Conservation (phyloP, 2,113 vertebrate genomes). For the Scomber japonicus region DNA sequence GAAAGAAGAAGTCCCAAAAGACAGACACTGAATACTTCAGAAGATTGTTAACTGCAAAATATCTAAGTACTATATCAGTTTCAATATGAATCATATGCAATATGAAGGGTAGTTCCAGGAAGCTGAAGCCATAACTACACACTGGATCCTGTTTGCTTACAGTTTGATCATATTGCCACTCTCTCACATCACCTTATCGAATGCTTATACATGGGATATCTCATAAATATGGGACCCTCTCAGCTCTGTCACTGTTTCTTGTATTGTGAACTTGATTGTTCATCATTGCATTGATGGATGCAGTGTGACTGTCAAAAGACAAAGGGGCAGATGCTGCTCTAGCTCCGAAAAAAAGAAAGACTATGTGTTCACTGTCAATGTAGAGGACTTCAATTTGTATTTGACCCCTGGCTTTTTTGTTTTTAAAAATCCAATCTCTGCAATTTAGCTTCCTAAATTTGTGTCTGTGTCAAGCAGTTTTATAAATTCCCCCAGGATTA, state of each 20-base stretch:
- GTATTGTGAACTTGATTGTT: conserved; percentile 50
- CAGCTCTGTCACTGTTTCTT: conserved; percentile 30
- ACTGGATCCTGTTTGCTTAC: neutral
- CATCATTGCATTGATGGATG: conserved; percentile 11
- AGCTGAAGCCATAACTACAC: conserved; percentile 2
- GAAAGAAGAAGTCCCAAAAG: neutral
- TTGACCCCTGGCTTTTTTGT: conserved; percentile 24
- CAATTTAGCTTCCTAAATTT: conserved; percentile 32
- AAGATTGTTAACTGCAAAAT: neutral
- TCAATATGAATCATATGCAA: neutral
- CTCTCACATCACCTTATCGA: conserved; percentile 15
- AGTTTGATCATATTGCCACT: conserved; percentile 1
- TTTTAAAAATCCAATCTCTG: conserved; percentile 11
- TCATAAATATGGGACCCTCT: neutral
- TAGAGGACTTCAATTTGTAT: conserved; percentile 36
- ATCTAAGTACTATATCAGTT: conserved; percentile 13
- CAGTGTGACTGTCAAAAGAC: conserved; percentile 23
- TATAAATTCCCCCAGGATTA: conserved; percentile 26
- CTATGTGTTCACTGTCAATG: conserved; percentile 7
- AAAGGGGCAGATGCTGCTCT: conserved; percentile 24
- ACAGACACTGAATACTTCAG: conserved; percentile 4
- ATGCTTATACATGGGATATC: conserved; percentile 6
- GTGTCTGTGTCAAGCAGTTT: conserved; percentile 28
- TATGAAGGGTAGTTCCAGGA: conserved; percentile 9
- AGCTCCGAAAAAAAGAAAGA: conserved; percentile 17